phyloP scores from a whole-genome alignment of 2,888 invertebrate species.

The Colletes collaris region DNA sequence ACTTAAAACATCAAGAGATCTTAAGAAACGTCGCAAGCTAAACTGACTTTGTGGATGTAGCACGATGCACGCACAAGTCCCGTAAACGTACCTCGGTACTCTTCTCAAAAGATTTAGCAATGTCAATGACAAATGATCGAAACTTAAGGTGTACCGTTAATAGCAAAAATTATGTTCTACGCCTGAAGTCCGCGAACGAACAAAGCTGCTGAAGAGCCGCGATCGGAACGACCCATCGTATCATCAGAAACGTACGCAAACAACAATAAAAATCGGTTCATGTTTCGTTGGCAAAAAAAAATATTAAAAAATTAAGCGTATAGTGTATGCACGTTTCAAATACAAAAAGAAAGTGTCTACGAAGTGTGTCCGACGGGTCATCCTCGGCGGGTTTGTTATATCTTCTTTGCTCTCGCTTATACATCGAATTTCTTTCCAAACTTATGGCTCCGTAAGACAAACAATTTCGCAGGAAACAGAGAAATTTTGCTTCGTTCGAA shows the following conservation, averaged over 20 bases:
- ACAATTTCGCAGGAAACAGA: constrained; percentile 63
- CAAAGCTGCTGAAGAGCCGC: constrained; percentile 50
- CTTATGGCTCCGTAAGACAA: constrained; percentile 59
- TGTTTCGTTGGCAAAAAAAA: no score
- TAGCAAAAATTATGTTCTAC: constrained; percentile 52
- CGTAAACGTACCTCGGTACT: constrained; percentile 33
- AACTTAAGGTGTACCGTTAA: constrained; percentile 38
- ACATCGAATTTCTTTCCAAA: constrained; percentile 44
- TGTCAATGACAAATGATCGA: constrained; percentile 40
- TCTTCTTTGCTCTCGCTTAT: constrained; percentile 30
- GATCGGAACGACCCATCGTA: background rate
- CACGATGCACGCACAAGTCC: constrained; percentile 61
- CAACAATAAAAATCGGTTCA: background rate
- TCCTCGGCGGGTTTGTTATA: constrained; percentile 52
- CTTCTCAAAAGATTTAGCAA: constrained; percentile 27
- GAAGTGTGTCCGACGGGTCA: constrained; percentile 50
- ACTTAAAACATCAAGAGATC: constrained; percentile 63
- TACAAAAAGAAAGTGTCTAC: constrained; percentile 14
- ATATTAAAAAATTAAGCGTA: no score
- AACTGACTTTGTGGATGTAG: constrained; percentile 68
- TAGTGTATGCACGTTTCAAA: background rate
- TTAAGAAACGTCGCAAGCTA: constrained; percentile 65
- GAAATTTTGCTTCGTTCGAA: constrained; percentile 43
- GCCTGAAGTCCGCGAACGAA: constrained; percentile 42
- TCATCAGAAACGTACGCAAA: background rate